Conservation (phyloP, 2,888 invertebrate genomes). For the Hydrotaea cyrtoneurina region DNA sequence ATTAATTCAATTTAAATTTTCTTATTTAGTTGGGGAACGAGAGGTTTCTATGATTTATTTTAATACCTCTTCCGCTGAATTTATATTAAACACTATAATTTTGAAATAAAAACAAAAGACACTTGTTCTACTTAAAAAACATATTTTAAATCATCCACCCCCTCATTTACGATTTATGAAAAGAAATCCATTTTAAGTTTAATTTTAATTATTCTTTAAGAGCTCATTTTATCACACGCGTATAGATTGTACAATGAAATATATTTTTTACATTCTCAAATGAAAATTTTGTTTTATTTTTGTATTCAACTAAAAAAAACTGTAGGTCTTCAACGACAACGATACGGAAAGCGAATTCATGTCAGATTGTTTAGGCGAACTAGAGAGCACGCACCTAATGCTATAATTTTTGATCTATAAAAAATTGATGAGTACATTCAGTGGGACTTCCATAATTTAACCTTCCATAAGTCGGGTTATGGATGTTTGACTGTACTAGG, state of each 20-base stretch:
- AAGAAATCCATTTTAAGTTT: not conserved
- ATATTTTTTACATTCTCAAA: constrained; percentile 25
- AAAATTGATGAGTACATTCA: too few relatives aligned
- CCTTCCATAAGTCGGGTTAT: too few relatives aligned
- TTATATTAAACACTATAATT: not conserved
- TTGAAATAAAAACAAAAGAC: not conserved
- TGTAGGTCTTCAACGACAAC: too few relatives aligned
- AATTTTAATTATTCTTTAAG: constrained; percentile 7
- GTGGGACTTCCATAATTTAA: too few relatives aligned
- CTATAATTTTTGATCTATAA: too few relatives aligned
- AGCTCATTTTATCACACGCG: constrained; percentile 5
- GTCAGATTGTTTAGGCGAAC: too few relatives aligned
- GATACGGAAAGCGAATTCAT: too few relatives aligned
- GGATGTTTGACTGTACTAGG: too few relatives aligned
- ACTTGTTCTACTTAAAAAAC: constrained; percentile 1
- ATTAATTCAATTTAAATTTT: not conserved
- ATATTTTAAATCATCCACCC: constrained; percentile 10
- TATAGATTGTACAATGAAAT: constrained; percentile 9
- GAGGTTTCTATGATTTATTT: too few relatives aligned
- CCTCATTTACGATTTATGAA: not conserved
- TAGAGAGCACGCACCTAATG: too few relatives aligned
- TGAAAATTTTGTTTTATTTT: not conserved
- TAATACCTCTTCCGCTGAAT: not conserved
- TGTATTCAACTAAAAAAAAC: too few relatives aligned
- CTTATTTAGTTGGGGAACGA: not conserved